A percentile compares a stretch with the other conserved stretches of the same genome.
Conservation (phyloP, 53 echinoderm and acorn worm genomes). For the Temnopleurus reevesii region DNA sequence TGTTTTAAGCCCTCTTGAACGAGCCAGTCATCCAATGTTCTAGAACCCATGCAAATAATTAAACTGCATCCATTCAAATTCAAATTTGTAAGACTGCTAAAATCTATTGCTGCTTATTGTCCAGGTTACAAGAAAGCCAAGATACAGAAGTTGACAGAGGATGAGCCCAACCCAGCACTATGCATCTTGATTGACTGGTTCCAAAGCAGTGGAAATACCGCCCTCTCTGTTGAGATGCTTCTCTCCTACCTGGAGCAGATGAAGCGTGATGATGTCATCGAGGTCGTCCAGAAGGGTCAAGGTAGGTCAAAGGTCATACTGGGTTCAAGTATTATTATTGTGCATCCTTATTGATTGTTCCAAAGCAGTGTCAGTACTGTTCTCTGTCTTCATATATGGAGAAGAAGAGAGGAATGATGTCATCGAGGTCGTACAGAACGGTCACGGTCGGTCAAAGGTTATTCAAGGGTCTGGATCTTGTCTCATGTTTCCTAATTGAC, state of each 20-base stretch:
- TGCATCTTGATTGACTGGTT: slow-evolving; percentile 73
- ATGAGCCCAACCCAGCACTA: slow-evolving; percentile 83
- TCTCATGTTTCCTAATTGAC: too few species aligned
- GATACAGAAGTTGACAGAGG: slow-evolving; percentile 72
- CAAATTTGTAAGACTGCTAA: too few species aligned
- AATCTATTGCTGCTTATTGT: neutral
- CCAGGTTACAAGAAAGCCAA: slow-evolving; percentile 89
- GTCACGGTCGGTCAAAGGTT: slow-evolving; percentile 73
- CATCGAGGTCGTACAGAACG: too few species aligned
- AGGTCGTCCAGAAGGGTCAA: slow-evolving; percentile 89
- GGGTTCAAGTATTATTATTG: too few species aligned
- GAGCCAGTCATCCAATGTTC: too few species aligned
- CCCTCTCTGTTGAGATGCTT: slow-evolving; percentile 82
- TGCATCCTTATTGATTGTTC: slow-evolving; percentile 70
- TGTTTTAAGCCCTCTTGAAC: too few species aligned
- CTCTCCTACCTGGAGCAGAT: slow-evolving; percentile 86
- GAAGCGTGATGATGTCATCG: slow-evolving; percentile 87
- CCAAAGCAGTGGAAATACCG: slow-evolving; percentile 83
- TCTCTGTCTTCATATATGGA: slow-evolving; percentile 82
- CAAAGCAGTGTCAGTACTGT: slow-evolving; percentile 80
- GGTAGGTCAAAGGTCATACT: slow-evolving; percentile 62
- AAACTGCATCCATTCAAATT: too few species aligned
- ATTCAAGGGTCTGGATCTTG: too few species aligned
- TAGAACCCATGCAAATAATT: too few species aligned
- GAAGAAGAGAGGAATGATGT: too few species aligned